Evolutionary conservation across 2,113 vertebrate species (phyloP).

Genomic region (Elaphurus davidianus): DNA sequence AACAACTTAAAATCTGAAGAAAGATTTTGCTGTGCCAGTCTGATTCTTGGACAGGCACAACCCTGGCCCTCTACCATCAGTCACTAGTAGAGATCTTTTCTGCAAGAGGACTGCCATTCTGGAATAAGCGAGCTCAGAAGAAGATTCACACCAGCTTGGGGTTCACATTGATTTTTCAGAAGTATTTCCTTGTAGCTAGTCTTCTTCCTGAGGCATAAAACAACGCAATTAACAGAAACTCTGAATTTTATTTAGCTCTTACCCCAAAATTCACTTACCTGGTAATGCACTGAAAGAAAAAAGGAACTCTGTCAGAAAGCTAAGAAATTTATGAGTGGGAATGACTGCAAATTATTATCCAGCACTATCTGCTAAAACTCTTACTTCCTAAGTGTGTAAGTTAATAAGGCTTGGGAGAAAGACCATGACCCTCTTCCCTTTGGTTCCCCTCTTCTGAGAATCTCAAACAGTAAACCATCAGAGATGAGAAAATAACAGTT

Average conservation of each 20-base stretch:
- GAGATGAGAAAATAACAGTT: background rate
- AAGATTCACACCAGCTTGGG: slow-evolving; percentile 23
- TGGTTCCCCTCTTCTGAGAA: background rate
- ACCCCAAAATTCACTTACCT: background rate
- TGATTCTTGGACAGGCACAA: background rate
- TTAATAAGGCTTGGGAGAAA: background rate
- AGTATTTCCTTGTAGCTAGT: slow-evolving; percentile 6
- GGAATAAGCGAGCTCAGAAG: background rate
- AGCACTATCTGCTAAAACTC: background rate
- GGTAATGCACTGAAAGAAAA: background rate
- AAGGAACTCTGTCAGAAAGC: background rate
- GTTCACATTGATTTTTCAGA: slow-evolving; percentile 12
- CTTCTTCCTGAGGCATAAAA: slow-evolving; percentile 29
- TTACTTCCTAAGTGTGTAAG: background rate
- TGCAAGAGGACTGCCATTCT: background rate
- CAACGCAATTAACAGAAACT: background rate
- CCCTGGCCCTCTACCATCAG: background rate
- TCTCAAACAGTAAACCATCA: background rate
- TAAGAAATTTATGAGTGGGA: background rate
- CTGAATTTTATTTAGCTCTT: background rate
- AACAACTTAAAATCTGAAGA: background rate
- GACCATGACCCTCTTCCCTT: background rate
- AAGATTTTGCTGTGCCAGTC: background rate
- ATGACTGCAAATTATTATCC: background rate
- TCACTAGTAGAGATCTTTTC: background rate